Base-by-base conservation (phyloP, 2,888 invertebrate species). In the Caenorhabditis japonica region DNA sequence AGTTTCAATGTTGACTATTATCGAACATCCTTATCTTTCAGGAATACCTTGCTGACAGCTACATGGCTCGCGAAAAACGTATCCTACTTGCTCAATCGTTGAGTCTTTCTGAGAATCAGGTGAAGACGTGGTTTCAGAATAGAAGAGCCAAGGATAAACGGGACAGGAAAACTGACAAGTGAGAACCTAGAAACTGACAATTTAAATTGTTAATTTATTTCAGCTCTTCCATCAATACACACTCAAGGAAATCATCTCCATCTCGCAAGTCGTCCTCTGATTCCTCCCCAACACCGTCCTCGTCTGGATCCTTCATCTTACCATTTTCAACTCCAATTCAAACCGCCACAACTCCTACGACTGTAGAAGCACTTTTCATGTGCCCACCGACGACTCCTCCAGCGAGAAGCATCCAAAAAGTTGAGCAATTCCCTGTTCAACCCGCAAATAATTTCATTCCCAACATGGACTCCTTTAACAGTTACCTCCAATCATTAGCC, bases 71-170 rank as follows among this genome's bases (percentile, higher is more conserved):
- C 17, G 68, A 72, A n/a, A 76, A 80, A 30, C 76, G 82, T 13
- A 60, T 73, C n/a, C 33, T 60, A 5, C 64, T 82, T n/a, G 82
- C 82, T 7, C 69, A 72, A n/a, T 58, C 72, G 7, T 55, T 82
- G 27, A 58, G 46, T 30, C 62, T 82, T 4, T 75, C 79, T 13
- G 82, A 82, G 60, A 77, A 77, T 60, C 82, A 82, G 51, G 77
- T 82, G 49, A 82, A 82, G 53, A 82, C 82, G n/a, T 82, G 82
- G 82, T 82, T 80, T 52, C 82, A 82, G 68, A 82, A 82, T 62
- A 43, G 82, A 34, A 55, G 80, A 19, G 80, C 80, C 7, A 80
- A 80, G 51, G 78, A 79, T 33, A 80, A 80, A 61, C 64, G 76
- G 39, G 78, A 66, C 34, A 47, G 74, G 13, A 69, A 62, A 46